These are phyloP conservation scores for Elmis aenea DNA, from an alignment of 2,888 invertebrate genomes.

Conservation along the genomic window DNA sequence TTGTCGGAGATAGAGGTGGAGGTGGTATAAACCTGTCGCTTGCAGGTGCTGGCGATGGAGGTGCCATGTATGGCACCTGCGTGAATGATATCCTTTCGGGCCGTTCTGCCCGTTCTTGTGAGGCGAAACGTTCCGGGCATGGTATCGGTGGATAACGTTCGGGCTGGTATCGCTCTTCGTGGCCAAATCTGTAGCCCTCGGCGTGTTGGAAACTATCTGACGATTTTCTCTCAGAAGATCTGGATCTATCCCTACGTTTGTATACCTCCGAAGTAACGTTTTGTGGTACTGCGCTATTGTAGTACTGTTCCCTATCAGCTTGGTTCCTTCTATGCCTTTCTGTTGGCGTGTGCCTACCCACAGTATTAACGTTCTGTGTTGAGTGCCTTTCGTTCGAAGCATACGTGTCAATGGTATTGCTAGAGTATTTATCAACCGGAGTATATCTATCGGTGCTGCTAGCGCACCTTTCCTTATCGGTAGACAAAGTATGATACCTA, in stretches of 20 bases:
- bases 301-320: slow-evolving; percentile 42
- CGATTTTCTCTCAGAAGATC: slow-evolving; percentile 36
- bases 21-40: slow-evolving; percentile 56
- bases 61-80: slow-evolving; percentile 49
- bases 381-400: slow-evolving; percentile 20
- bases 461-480: slow-evolving; percentile 41
- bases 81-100: slow-evolving; percentile 33
- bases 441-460: slow-evolving; percentile 26
- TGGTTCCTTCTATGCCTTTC: slow-evolving; percentile 35
- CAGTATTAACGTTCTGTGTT: slow-evolving; percentile 31
- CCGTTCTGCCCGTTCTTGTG: slow-evolving; percentile 31
- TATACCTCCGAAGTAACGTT: slow-evolving; percentile 42
- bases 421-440: slow-evolving; percentile 15
- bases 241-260: slow-evolving; percentile 38
- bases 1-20: slow-evolving; percentile 60
- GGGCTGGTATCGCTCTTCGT: slow-evolving; percentile 19
- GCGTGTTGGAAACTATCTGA: slow-evolving; percentile 39
- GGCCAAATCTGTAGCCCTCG: slow-evolving; percentile 35
- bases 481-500: slow-evolving; percentile 26
- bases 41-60: slow-evolving; percentile 54
- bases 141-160: slow-evolving; percentile 41
- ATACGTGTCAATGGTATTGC: slow-evolving; percentile 13
- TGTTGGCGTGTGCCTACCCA: slow-evolving; percentile 38
- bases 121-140: slow-evolving; percentile 44
- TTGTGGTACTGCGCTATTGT: slow-evolving; percentile 19